A percentile compares a stretch with the other conserved stretches of the same genome.
Conservation (phyloP, 2,888 invertebrate species). For the Eupelmus urozonus region DNA sequence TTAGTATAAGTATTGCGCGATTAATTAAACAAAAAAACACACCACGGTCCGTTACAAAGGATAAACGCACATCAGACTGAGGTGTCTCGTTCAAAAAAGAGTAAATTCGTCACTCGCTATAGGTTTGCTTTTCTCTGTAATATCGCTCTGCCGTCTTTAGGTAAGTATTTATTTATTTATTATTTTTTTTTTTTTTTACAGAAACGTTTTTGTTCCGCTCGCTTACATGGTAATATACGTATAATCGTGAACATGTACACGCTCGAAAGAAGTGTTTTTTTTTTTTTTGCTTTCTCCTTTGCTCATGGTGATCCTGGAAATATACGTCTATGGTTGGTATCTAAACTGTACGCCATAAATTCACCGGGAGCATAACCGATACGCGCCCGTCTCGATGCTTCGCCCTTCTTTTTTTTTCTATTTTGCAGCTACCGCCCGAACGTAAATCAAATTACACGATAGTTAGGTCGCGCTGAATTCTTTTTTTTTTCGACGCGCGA, state of each 20-base stretch:
- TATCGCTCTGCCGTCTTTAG: constrained; percentile 35
- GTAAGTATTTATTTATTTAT: too few species aligned
- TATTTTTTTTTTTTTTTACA: constrained; percentile 53
- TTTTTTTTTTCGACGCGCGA: background rate
- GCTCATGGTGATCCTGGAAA: constrained; percentile 64
- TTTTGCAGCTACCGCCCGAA: background rate
- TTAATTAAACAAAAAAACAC: constrained; percentile 19
- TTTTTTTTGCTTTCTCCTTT: constrained; percentile 9
- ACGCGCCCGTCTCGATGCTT: constrained; percentile 34
- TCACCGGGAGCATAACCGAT: constrained; percentile 52
- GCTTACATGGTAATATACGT: constrained; percentile 58
- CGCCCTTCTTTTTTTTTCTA: constrained; percentile 31
- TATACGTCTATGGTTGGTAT: constrained; percentile 65
- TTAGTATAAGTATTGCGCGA: constrained; percentile 48
- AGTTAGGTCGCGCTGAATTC: background rate
- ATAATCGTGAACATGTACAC: constrained; percentile 60
- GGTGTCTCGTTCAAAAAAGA: constrained; percentile 23
- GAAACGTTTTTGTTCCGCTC: constrained; percentile 53
- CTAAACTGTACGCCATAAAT: constrained; percentile 62
- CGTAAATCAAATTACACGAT: constrained; percentile 32
- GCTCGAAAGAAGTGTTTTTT: constrained; percentile 50
- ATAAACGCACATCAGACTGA: constrained; percentile 14
- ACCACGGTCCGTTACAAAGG: too few species aligned
- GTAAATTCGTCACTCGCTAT: constrained; percentile 38
- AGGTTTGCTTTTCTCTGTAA: constrained; percentile 18